phyloP scores from a whole-genome alignment of 2,113 vertebrate species.

The Raja brachyura region DNA sequence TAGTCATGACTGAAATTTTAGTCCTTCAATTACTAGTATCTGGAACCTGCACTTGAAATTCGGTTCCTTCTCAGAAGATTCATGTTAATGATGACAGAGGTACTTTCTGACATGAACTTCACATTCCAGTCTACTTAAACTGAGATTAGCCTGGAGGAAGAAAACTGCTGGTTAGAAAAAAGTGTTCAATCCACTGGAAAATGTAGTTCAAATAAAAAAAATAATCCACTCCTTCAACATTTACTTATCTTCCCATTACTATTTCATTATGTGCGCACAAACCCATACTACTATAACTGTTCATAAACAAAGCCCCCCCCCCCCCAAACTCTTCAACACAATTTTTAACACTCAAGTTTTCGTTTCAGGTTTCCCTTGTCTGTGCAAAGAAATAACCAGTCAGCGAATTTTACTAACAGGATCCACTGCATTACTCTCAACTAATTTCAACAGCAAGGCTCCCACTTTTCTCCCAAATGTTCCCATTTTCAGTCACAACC shows the following conservation, averaged over 20 bases:
- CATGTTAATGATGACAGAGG: constrained; percentile 52
- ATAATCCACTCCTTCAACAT: neutral
- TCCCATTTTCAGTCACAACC: neutral
- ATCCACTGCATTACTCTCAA: neutral
- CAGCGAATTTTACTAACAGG: neutral
- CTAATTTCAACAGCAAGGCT: neutral
- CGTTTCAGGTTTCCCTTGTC: neutral
- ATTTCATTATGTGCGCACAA: neutral
- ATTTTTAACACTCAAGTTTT: neutral
- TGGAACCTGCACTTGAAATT: constrained; percentile 40
- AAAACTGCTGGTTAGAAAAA: neutral
- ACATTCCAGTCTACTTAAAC: constrained; percentile 13
- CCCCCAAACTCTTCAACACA: neutral
- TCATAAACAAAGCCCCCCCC: neutral
- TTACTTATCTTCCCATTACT: neutral
- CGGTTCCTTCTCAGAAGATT: constrained; percentile 53
- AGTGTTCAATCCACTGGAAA: neutral
- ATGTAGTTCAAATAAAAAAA: neutral
- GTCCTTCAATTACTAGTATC: constrained; percentile 51
- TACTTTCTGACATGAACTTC: neutral
- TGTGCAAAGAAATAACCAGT: neutral
- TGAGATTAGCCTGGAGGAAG: neutral
- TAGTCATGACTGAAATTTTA: constrained; percentile 68
- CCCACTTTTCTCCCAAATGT: neutral
- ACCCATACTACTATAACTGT: neutral